phyloP scores from a whole-genome alignment of 2,797 vertebrate species.

The Novumbra hubbsi region DNA sequence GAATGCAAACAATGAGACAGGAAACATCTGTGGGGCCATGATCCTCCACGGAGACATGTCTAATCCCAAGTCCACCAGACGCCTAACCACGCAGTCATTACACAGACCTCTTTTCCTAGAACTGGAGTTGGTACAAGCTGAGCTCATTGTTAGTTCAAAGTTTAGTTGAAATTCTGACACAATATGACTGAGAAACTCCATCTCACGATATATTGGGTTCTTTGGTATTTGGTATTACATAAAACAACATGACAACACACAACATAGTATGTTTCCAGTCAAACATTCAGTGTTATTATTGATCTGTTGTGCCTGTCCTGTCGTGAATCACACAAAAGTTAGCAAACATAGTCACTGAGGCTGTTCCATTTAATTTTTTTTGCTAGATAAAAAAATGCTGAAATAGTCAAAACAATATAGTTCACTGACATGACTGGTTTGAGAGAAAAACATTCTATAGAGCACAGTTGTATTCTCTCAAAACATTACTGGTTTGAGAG shows the following conservation, averaged over 20 bases:
- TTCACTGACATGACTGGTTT: not conserved
- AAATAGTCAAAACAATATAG: not conserved
- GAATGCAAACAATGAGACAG: constrained; percentile 70
- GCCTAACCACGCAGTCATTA: constrained; percentile 33
- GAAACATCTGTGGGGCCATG: constrained; percentile 69
- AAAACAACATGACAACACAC: not conserved
- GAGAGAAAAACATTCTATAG: too few relatives aligned
- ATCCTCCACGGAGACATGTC: constrained; percentile 45
- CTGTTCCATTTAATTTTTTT: not conserved
- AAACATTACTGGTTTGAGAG: not conserved
- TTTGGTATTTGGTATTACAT: constrained; percentile 1
- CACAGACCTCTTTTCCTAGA: not conserved
- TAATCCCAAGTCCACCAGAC: constrained; percentile 44
- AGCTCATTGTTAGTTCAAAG: not conserved
- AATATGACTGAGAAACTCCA: not conserved
- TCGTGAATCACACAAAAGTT: not conserved
- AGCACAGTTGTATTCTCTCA: too few relatives aligned
- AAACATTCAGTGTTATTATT: not conserved
- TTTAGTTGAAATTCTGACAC: not conserved
- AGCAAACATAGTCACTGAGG: not conserved
- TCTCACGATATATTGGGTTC: not conserved
- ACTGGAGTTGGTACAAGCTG: not conserved
- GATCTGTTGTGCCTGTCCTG: not conserved
- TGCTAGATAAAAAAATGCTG: not conserved
- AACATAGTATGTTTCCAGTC: not conserved